phyloP scores from a whole-genome alignment of 2,113 vertebrate genomes.

The Oceanodroma tethys region DNA sequence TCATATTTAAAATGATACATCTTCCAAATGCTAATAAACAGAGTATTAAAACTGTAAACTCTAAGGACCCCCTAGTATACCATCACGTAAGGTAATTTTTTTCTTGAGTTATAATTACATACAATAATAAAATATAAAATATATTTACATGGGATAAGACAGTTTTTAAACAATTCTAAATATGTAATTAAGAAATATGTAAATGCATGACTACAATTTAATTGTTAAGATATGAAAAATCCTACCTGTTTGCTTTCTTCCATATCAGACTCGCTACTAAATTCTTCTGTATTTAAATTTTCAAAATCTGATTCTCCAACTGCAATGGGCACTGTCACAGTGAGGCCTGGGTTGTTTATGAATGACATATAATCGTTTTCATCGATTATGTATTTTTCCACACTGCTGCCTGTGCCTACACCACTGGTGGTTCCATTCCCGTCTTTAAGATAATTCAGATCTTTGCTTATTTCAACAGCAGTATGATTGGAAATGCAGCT shows the following conservation, averaged over 20 bases:
- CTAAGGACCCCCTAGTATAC: not conserved
- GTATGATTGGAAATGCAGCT: conserved; percentile 87
- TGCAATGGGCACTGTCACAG: conserved; percentile 93
- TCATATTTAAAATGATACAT: not conserved
- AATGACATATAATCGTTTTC: conserved; percentile 89
- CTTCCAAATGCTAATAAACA: not conserved
- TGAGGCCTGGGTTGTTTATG: conserved; percentile 90
- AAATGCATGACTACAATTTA: not conserved
- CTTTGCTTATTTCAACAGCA: conserved; percentile 85
- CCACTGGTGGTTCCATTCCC: conserved; percentile 88
- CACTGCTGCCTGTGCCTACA: conserved; percentile 85
- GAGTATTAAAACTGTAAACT: not conserved
- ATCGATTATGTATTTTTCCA: conserved; percentile 83
- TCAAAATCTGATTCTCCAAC: conserved; percentile 94
- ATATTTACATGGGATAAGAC: not conserved
- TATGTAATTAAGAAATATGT: not conserved
- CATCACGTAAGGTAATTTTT: not conserved
- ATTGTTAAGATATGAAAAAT: not conserved
- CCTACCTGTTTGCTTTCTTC: conserved; percentile 88
- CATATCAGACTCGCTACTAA: conserved; percentile 89
- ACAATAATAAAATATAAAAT: not conserved
- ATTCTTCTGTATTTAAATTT: conserved; percentile 93
- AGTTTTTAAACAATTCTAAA: not conserved
- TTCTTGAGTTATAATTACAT: not conserved
- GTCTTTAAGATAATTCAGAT: conserved; percentile 81